These are phyloP conservation scores for Rhynchomys soricoides DNA, from an alignment of 2,113 vertebrate species.

Conservation along the genomic window DNA sequence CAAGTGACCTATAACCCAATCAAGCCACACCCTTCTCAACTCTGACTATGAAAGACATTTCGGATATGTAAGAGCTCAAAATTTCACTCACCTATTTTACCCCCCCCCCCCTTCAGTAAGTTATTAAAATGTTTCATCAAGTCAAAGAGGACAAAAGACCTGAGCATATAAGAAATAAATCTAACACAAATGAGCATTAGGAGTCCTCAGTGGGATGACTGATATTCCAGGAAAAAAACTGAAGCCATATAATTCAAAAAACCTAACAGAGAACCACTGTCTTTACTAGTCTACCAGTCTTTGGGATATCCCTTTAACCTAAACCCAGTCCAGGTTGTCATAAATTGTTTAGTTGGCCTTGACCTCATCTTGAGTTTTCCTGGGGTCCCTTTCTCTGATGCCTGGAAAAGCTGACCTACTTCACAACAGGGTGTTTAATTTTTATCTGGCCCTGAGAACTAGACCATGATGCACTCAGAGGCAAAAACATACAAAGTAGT, in stretches of 20 bases:
- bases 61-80: not conserved
- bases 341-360: not conserved
- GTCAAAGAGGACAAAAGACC: not conserved
- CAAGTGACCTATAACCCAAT: not conserved
- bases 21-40: not conserved
- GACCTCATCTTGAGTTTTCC: not conserved
- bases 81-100: not conserved
- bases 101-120: not conserved
- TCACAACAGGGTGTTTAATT: not conserved
- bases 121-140: not conserved
- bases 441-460: not conserved
- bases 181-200: not conserved
- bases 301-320: not conserved
- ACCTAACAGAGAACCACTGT: not conserved
- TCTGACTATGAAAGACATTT: conserved; percentile 6
- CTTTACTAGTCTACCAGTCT: not conserved
- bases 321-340: not conserved
- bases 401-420: not conserved
- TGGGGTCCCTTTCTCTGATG: not conserved
- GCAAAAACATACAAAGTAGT: not conserved
- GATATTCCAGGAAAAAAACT: not conserved
- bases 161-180: conserved; percentile 3
- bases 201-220: not conserved
- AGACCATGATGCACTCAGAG: not conserved
- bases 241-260: not conserved